Percentiles rank a stretch among this genome's conserved stretches.
Conservation (phyloP, 2,797 vertebrate species). For the Prunella strophiata region DNA sequence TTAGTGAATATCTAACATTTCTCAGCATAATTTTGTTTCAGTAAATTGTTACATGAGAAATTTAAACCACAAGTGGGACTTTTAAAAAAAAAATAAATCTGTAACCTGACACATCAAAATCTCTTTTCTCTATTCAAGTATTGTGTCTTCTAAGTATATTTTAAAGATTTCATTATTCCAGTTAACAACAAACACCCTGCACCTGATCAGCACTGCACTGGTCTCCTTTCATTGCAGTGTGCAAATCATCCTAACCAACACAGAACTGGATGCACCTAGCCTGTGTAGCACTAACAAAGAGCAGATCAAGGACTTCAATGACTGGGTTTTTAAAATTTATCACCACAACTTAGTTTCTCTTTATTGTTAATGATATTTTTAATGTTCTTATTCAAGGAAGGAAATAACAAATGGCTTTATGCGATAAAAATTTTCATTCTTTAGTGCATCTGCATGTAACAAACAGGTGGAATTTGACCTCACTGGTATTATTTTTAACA, state of each 20-base stretch:
- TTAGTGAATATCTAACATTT: neutral
- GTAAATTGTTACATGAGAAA: neutral
- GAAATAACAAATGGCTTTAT: neutral
- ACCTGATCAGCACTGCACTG: neutral
- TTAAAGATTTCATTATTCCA: neutral
- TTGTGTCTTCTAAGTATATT: neutral
- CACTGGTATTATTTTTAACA: neutral
- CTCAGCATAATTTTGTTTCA: neutral
- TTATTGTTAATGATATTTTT: neutral
- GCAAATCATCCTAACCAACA: neutral
- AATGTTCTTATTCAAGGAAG: neutral
- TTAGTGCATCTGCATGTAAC: neutral
- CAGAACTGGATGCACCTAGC: neutral
- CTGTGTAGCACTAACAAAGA: neutral
- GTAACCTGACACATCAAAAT: neutral
- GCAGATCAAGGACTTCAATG: neutral
- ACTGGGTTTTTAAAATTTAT: neutral
- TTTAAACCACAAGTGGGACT: neutral
- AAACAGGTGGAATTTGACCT: neutral
- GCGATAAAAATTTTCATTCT: neutral
- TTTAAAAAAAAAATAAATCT: neutral
- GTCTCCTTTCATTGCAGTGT: neutral
- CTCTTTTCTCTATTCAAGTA: neutral
- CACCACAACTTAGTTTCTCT: neutral
- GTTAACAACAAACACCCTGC: neutral